These are phyloP conservation scores for Hestina assimilis DNA, from an alignment of 1,140 invertebrate genomes.

Conservation along the genomic window DNA sequence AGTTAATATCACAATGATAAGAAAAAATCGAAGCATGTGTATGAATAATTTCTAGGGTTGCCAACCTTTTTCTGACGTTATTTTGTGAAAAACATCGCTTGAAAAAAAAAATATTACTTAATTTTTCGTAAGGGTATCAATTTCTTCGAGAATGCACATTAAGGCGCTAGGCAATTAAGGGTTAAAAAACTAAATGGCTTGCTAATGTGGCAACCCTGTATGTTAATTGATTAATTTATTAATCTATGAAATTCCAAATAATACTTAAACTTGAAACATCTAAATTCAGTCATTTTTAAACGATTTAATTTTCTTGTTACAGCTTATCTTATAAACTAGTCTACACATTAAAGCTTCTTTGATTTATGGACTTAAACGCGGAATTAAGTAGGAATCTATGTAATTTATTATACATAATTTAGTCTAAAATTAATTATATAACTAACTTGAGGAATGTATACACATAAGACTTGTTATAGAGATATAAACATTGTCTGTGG, in stretches of 20 bases:
- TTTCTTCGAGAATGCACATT: too few species aligned
- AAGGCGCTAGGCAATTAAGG: too few species aligned
- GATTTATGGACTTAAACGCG: conserved; percentile 49
- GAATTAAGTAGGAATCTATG: conserved; percentile 51
- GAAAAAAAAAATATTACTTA: too few species aligned
- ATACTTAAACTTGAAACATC: conserved; percentile 8
- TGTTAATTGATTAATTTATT: not conserved
- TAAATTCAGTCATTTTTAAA: conserved; percentile 16
- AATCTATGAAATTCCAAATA: not conserved
- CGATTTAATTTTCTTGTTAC: conserved; percentile 7
- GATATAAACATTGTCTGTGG: too few species aligned
- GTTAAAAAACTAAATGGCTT: too few species aligned
- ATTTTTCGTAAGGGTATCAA: too few species aligned
- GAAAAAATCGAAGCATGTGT: conserved; percentile 3
- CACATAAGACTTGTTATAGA: too few species aligned
- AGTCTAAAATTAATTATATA: not conserved
- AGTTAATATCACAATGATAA: conserved; percentile 26
- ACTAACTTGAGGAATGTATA: conserved; percentile 12
- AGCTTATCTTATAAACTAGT: conserved; percentile 37
- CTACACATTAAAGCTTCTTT: conserved; percentile 68
- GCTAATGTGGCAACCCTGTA: too few species aligned
- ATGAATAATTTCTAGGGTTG: too few species aligned
- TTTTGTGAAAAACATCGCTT: too few species aligned
- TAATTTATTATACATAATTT: conserved; percentile 31
- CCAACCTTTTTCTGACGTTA: too few species aligned